phyloP scores from a whole-genome alignment of 1,140 invertebrate species.

The Macrostomum lignano region DNA sequence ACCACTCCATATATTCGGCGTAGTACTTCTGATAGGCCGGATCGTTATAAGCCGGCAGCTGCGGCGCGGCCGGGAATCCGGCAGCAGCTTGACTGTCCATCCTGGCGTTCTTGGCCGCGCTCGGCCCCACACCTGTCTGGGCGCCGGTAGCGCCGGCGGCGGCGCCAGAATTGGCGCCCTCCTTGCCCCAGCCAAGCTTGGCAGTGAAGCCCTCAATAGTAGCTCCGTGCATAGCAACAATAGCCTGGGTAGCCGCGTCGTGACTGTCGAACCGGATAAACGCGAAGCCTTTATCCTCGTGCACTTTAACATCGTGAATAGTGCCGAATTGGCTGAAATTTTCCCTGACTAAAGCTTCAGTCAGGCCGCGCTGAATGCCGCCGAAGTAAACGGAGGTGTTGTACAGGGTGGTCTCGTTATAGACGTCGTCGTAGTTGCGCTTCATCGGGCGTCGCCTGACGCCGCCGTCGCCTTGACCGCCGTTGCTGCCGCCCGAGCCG shows the following conservation, averaged over 20 bases:
- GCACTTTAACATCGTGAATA: constrained; percentile 86
- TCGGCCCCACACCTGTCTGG: too few species aligned
- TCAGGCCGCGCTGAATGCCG: constrained; percentile 63
- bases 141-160: too few species aligned
- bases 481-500: too few species aligned
- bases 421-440: constrained; percentile 91
- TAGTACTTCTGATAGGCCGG: too few species aligned
- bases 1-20: too few species aligned
- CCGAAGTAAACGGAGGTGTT: constrained; percentile 98
- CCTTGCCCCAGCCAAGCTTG: constrained; percentile 97
- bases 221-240: constrained; percentile 77
- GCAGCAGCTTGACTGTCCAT: too few species aligned
- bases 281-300: constrained; percentile 95
- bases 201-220: constrained; percentile 81
- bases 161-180: too few species aligned
- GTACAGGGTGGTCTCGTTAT: constrained; percentile 79
- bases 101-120: too few species aligned
- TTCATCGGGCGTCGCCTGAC: too few species aligned
- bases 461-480: too few species aligned
- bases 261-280: constrained; percentile 88
- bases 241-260: constrained; percentile 81
- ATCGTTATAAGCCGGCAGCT: too few species aligned
- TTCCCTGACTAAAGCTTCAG: constrained; percentile 75
- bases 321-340: constrained; percentile 70
- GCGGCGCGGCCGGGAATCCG: too few species aligned